Evolutionary conservation across 1,140 invertebrate species (phyloP), one percentile per base, ranked within the genome.

Genomic region (Ephestia elutella): DNA sequence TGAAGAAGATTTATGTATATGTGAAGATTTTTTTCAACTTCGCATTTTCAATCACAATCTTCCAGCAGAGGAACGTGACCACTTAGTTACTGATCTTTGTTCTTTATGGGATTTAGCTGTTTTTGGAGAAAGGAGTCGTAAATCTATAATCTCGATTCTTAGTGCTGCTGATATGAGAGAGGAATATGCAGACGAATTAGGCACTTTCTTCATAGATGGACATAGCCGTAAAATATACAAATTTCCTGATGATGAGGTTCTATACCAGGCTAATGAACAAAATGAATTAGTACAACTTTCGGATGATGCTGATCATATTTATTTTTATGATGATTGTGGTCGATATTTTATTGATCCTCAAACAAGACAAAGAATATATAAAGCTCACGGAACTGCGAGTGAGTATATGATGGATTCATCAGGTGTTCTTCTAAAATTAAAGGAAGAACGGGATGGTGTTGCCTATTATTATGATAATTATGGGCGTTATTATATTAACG

Each of bases 301-400:
- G 54, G 86, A 87, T 65, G 84, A 88, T 69, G 51, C 25, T 32
- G 71, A 82, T 10, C 75, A 85, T 60, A 57, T 87, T 55, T 88
- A 83, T 66, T 88, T 71, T 65, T 88, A 82, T 60, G 86, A 88
- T 61, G 81, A 86, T 63, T 88, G 84, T 73, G 86, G 86, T 9
- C 71, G 86, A 38, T 86, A 88, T 66, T 88, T 73, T 64, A 59
- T 86, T n/a, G 75, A 88, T 56, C 18, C 62, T 7, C 76, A 75
- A 53, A 80, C 73, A 17, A 74, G 72, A 53, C 73, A 83, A 69
- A 70, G 80, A 60, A 65, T 87, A 28, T 88, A 88, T 59, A 88
- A 86, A 73, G 82, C 82, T 49, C 68, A 82, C 57, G 70, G 65
- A 35, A 77, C 71, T 57, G 74, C 80, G 0, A 88, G 83, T 68